A percentile compares a stretch with the other conserved stretches of the same genome.
phyloP scores from a whole-genome alignment of 2,888 invertebrate species.

The Drosophila helvetica region DNA sequence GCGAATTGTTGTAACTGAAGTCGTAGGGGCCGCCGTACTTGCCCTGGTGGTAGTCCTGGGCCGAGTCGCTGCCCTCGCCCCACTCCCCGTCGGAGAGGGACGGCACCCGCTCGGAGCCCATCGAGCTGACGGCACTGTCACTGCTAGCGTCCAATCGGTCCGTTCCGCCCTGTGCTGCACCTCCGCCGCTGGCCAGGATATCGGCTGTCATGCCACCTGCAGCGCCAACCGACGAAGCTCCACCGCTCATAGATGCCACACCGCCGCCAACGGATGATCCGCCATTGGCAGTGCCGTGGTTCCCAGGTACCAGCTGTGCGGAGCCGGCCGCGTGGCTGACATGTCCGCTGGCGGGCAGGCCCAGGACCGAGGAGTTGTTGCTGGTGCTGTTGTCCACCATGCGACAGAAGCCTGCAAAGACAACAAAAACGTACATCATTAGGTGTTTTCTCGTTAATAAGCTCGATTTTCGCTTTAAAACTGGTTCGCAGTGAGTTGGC shows the following conservation, averaged over 20 bases:
- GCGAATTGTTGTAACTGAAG: conserved; percentile 86
- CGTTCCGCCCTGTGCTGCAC: conserved; percentile 83
- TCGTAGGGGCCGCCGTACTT: conserved; percentile 87
- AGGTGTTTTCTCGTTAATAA: neutral
- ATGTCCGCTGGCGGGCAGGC: conserved; percentile 76
- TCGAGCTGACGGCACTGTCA: conserved; percentile 96
- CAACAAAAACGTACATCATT: neutral
- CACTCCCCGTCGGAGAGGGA: conserved; percentile 95
- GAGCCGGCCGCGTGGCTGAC: conserved; percentile 67
- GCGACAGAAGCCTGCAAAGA: conserved; percentile 90
- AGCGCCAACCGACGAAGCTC: conserved; percentile 48
- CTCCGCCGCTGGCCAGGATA: conserved; percentile 65
- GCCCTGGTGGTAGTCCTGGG: conserved; percentile 89
- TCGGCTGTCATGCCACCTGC: conserved; percentile 81
- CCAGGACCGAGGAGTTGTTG: conserved; percentile 83
- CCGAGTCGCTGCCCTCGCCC: conserved; percentile 95
- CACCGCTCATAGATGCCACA: conserved; percentile 63
- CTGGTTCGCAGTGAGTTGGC: neutral
- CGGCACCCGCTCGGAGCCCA: conserved; percentile 95
- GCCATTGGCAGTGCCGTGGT: conserved; percentile 55
- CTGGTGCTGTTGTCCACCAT: conserved; percentile 88
- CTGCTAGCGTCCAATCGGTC: conserved; percentile 93
- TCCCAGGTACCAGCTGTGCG: conserved; percentile 57
- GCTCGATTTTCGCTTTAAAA: no score
- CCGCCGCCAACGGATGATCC: conserved; percentile 42